A percentile compares a stretch with the other conserved stretches of the same genome.
phyloP scores from a whole-genome alignment of 92 coral and sea anemone species.

The Montipora capitata region DNA sequence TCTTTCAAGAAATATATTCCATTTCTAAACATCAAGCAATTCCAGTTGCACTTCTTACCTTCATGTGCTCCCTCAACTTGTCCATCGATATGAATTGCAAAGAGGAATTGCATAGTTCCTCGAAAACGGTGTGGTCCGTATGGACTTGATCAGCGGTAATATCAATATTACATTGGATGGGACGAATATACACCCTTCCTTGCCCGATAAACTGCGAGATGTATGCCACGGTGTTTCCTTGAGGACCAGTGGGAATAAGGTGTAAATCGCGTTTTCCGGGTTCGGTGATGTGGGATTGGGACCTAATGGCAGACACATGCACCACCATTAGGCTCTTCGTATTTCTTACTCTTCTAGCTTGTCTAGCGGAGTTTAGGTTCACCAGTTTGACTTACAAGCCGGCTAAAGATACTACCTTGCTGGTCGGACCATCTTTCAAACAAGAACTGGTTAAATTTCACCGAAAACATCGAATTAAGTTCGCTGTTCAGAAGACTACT shows the following conservation, averaged over 20 bases:
- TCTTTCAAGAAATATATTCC: too few species aligned
- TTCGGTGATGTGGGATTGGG: too few species aligned
- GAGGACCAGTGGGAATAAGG: conserved; percentile 46
- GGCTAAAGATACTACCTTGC: too few species aligned
- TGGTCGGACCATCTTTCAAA: too few species aligned
- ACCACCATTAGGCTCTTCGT: too few species aligned
- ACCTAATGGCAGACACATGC: too few species aligned
- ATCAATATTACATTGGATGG: conserved; percentile 68
- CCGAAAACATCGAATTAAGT: too few species aligned
- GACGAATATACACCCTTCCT: conserved; percentile 75
- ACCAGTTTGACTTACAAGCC: too few species aligned
- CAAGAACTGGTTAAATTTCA: too few species aligned
- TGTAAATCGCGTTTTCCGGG: background rate
- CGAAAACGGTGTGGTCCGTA: conserved; percentile 38
- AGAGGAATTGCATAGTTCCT: conserved; percentile 48
- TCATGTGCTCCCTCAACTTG: conserved; percentile 51
- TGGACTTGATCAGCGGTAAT: conserved; percentile 14
- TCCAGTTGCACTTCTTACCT: conserved; percentile 34
- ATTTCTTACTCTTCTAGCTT: too few species aligned
- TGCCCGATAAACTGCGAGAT: conserved; percentile 53
- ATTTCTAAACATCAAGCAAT: conserved; percentile 9
- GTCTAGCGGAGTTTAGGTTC: too few species aligned
- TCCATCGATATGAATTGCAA: conserved; percentile 60
- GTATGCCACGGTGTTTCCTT: conserved; percentile 43
- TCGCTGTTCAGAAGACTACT: too few species aligned